Base-by-base conservation (phyloP, 2,888 invertebrate species). In the Mesochorus sp. region DNA sequence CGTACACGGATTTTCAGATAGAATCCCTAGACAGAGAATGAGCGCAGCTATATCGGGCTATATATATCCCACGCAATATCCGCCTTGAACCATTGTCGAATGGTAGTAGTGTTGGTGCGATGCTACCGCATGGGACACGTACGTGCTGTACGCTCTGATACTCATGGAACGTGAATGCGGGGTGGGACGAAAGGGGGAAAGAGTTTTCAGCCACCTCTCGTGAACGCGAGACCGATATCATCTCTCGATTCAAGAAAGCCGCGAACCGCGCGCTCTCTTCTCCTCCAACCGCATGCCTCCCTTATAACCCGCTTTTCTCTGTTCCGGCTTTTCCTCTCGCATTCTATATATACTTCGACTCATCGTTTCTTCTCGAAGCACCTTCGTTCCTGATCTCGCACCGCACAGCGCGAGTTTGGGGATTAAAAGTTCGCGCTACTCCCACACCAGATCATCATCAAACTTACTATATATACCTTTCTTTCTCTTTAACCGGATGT, bases 191-290 rank as follows among this genome's bases (percentile, higher is more conserved):
- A 14, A 34, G 2, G 10, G 19, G 26, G 21, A 42, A 24, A 34
- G 49, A 64, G 64, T 70, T 71, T 47, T 71, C 51, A 34, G 5
- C 31, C 62, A 31, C 26, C 12, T 31, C 57, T n/a, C 55, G 62
- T 17, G 6, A 17, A 21, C 17, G 49, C 26, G 19, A 31, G 44
- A 21, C 64, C 44, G 70, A 71, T 78, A 66, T 74, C 66, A 78
- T 78, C 74, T 61, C 71, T 24, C 47, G 49, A 78, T 74, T 78
- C 74, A 19, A 55, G 73, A 57, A 67, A 37, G 53, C 47, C 44
- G 49, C 42, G 26, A 55, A 44, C 12, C 39, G 26, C 61, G 8
- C 44, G 37, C 55, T 55, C 44, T 49, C 55, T 62, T 51, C 14
- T 17, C 21, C 39, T 59, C 17, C 34, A 53, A 26, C 19, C 42